Evolutionary conservation across 37 sponge, comb jelly and placozoan genomes (phyloP).

Genomic region (Aplysina aerophoba): DNA sequence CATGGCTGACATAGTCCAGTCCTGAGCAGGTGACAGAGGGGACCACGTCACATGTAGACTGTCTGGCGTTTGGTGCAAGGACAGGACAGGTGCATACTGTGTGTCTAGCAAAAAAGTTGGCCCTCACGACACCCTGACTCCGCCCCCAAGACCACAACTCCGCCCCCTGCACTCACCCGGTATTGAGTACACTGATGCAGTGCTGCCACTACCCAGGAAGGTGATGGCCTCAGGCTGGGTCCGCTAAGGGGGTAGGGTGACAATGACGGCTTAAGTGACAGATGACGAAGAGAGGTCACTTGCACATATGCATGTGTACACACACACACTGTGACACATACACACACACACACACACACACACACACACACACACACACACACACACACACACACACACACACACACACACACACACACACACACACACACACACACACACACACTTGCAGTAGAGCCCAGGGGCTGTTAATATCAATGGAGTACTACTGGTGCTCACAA

Average conservation of each 20-base stretch:
- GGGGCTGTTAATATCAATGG: too few species aligned
- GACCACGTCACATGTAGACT: slow-evolving; percentile 18
- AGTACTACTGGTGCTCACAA: slow-evolving; percentile 57
- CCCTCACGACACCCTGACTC: neutral
- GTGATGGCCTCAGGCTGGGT: slow-evolving; percentile 82
- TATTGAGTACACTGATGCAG: slow-evolving; percentile 64
- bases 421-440: slow-evolving; percentile 1
- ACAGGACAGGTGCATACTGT: too few species aligned
- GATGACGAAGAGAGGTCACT: neutral
- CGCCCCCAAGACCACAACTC: neutral
- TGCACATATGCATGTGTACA: neutral
- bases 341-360: neutral
- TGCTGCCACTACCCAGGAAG: slow-evolving; percentile 51
- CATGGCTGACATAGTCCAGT: slow-evolving; percentile 94
- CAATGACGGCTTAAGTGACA: neutral
- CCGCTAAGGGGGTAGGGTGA: slow-evolving; percentile 37
- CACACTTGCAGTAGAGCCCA: too few species aligned
- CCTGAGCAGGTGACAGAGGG: slow-evolving; percentile 54
- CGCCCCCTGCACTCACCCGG: slow-evolving; percentile 57
- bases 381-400: slow-evolving; percentile 19
- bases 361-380: slow-evolving; percentile 10
- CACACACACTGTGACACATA: slow-evolving; percentile 4
- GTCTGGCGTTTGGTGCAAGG: too few species aligned
- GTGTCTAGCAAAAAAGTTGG: too few species aligned
- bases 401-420: slow-evolving; percentile 30